phyloP scores from a whole-genome alignment of 2,113 vertebrate genomes.

The Caretta caretta region DNA sequence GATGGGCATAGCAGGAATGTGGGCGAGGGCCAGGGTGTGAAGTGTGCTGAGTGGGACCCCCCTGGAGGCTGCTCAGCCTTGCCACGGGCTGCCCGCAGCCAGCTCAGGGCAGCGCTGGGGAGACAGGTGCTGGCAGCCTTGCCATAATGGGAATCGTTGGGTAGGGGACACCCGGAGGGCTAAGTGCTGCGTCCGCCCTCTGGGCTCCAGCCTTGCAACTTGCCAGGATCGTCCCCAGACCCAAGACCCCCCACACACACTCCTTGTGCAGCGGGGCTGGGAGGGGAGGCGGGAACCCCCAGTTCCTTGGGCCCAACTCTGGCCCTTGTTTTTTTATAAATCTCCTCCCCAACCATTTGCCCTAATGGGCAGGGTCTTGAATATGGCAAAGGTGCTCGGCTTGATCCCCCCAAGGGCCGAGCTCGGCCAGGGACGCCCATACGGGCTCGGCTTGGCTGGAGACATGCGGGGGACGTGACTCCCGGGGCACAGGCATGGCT shows the following conservation, averaged over 20 bases:
- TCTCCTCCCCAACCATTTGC: background rate
- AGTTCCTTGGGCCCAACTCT: too few relatives aligned
- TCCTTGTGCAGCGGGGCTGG: background rate
- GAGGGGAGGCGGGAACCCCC: background rate
- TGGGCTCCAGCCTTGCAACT: too few relatives aligned
- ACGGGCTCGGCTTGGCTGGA: background rate
- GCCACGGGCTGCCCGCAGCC: too few relatives aligned
- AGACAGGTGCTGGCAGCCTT: background rate
- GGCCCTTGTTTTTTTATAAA: background rate
- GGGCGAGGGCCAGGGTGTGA: background rate
- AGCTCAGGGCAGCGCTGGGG: too few relatives aligned
- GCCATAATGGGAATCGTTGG: too few relatives aligned
- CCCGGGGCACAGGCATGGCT: background rate
- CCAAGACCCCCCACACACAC: background rate
- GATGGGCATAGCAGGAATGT: background rate
- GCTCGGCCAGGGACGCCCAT: background rate
- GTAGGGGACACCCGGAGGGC: too few relatives aligned
- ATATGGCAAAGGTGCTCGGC: background rate
- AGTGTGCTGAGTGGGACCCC: background rate
- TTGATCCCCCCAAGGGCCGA: background rate
- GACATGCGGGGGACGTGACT: too few relatives aligned
- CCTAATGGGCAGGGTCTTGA: background rate
- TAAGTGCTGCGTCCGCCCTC: too few relatives aligned
- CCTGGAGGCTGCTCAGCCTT: background rate
- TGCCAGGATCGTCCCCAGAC: background rate